Conservation (phyloP, 2,797 vertebrate genomes). For the Molossus molossus region DNA sequence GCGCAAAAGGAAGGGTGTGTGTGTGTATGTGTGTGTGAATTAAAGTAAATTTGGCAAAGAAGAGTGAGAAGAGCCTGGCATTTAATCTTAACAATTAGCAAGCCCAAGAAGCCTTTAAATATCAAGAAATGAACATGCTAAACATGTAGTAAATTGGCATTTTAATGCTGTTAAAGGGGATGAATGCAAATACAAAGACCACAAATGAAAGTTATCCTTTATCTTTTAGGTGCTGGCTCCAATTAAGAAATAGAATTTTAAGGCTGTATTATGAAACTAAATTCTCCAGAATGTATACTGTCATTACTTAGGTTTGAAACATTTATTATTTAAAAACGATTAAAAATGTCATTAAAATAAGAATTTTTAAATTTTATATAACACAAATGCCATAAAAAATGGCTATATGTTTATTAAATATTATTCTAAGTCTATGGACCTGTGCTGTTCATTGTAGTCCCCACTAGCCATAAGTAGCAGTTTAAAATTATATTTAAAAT, state of each 20-base stretch:
- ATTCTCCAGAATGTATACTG: background rate
- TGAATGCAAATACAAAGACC: conserved; percentile 63
- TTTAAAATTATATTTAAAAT: conserved; percentile 48
- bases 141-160: conserved; percentile 69
- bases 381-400: background rate
- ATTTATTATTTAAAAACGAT: background rate
- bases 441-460: background rate
- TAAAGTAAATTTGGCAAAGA: conserved; percentile 64
- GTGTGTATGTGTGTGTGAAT: background rate
- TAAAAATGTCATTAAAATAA: background rate
- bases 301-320: background rate
- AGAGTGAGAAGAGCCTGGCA: conserved; percentile 56
- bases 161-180: conserved; percentile 74
- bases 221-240: conserved; percentile 23
- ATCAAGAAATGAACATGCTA: conserved; percentile 67
- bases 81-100: conserved; percentile 84
- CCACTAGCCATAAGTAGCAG: background rate
- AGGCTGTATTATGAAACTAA: conserved; percentile 64
- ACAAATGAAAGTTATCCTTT: conserved; percentile 75
- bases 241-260: conserved; percentile 70
- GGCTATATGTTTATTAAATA: background rate
- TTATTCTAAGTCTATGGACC: background rate
- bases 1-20: background rate
- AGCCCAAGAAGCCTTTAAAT: conserved; percentile 78
- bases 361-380: background rate